Conservation (phyloP, 2,113 vertebrate species). For the Equus quagga region DNA sequence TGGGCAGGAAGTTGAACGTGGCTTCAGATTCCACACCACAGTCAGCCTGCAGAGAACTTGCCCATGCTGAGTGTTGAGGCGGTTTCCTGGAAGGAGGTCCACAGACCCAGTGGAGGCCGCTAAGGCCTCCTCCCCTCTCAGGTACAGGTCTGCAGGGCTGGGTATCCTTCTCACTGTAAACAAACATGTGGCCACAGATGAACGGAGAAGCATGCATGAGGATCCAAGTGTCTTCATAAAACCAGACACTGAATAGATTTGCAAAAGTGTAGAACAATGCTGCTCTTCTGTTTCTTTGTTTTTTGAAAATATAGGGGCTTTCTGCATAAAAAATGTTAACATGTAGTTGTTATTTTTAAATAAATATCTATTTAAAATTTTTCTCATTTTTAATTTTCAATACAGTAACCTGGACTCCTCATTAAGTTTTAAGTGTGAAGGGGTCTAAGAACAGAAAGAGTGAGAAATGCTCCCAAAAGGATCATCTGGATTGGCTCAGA, state of each 20-base stretch:
- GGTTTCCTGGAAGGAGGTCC: neutral
- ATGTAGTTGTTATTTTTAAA: neutral
- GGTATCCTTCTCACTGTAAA: neutral
- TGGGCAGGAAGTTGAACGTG: no score
- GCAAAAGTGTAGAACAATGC: neutral
- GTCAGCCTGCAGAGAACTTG: neutral
- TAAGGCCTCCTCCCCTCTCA: neutral
- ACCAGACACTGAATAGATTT: neutral
- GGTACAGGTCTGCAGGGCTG: neutral
- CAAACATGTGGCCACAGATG: accelerated
- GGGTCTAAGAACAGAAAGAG: neutral
- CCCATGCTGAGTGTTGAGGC: neutral
- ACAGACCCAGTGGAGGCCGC: neutral
- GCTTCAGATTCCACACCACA: neutral
- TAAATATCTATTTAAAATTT: neutral
- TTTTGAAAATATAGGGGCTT: neutral
- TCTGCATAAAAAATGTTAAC: neutral
- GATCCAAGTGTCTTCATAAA: neutral
- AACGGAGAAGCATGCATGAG: no score
- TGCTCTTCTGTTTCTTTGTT: neutral
- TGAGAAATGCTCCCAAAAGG: no score
- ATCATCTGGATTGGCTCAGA: neutral
- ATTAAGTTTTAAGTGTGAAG: no score
- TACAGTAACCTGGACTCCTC: neutral
- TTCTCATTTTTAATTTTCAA: neutral